phyloP scores from a whole-genome alignment of 1,140 invertebrate genomes.

The Formica exsecta region DNA sequence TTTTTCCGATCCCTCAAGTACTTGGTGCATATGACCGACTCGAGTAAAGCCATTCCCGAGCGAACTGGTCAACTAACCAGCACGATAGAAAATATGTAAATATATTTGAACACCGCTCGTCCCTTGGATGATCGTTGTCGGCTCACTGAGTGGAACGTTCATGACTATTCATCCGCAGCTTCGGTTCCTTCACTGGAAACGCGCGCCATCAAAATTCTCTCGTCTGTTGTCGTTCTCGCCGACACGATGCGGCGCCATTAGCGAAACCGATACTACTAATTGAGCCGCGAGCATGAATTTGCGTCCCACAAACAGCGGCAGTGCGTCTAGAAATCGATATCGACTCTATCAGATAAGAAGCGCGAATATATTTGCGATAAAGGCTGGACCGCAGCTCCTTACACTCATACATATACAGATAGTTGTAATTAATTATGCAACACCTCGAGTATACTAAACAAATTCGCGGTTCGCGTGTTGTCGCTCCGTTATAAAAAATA shows the following conservation, averaged over 20 bases:
- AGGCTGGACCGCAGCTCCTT: background rate
- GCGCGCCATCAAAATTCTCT: conserved; percentile 40
- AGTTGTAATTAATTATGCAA: conserved; percentile 25
- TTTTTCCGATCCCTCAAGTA: conserved; percentile 45
- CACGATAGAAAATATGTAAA: conserved; percentile 63
- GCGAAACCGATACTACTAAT: conserved; percentile 53
- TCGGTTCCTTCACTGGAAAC: conserved; percentile 39
- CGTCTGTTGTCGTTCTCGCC: conserved; percentile 18
- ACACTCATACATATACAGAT: background rate
- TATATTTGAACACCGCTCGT: conserved; percentile 33
- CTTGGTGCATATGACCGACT: conserved; percentile 1
- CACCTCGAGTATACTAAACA: conserved; percentile 8
- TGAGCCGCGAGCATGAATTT: conserved; percentile 18
- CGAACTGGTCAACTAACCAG: conserved; percentile 39
- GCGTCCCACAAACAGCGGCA: background rate
- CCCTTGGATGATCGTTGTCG: conserved; percentile 44
- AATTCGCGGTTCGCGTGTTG: conserved; percentile 39
- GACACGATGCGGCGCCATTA: conserved; percentile 24
- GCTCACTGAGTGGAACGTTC: conserved; percentile 35
- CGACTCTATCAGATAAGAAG: conserved; percentile 6
- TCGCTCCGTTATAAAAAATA: conserved; percentile 18
- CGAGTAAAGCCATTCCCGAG: conserved; percentile 27
- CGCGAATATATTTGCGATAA: background rate
- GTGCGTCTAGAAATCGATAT: background rate
- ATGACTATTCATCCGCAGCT: conserved; percentile 58